Conservation (phyloP, 2,888 invertebrate species). For the Trissolcus japonicus region DNA sequence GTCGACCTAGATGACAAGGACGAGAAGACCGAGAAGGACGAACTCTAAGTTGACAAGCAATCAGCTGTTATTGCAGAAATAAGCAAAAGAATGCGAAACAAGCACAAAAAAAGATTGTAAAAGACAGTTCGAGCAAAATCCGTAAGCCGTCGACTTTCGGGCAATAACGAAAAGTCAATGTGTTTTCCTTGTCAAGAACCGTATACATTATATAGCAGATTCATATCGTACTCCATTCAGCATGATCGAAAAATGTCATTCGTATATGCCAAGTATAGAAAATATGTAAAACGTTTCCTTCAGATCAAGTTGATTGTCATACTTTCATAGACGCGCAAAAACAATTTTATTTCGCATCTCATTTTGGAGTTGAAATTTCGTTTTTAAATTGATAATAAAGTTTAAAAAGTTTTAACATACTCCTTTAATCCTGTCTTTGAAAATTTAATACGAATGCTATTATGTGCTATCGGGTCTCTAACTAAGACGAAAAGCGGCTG, state of each 20-base stretch:
- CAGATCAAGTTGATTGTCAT: conserved; percentile 5
- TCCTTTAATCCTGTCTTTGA: conserved; percentile 3
- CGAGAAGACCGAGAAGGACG: conserved; percentile 83
- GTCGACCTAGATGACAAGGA: conserved; percentile 89
- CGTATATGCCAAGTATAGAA: conserved; percentile 39
- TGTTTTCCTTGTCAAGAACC: conserved; percentile 55
- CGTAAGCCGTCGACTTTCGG: conserved; percentile 28
- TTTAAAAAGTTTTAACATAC: conserved; percentile 22
- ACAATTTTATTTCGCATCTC: conserved; percentile 20
- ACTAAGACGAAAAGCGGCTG: not conserved
- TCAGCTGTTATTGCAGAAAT: conserved; percentile 15
- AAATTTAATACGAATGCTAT: conserved; percentile 10
- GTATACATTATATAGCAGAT: conserved; percentile 45
- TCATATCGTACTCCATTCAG: conserved; percentile 52
- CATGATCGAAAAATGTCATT: conserved; percentile 39
- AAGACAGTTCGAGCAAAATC: conserved; percentile 12
- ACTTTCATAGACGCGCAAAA: conserved; percentile 12
- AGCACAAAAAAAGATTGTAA: conserved; percentile 1
- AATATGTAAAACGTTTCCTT: conserved; percentile 44
- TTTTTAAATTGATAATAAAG: not conserved
- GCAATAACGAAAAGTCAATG: conserved; percentile 44
- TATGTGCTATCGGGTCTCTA: conserved; percentile 5
- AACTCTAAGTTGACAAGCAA: conserved; percentile 79
- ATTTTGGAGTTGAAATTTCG: not conserved
- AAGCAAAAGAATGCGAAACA: conserved; percentile 8